phyloP scores from a whole-genome alignment of 2,888 invertebrate genomes.

The Melieria omissa region DNA sequence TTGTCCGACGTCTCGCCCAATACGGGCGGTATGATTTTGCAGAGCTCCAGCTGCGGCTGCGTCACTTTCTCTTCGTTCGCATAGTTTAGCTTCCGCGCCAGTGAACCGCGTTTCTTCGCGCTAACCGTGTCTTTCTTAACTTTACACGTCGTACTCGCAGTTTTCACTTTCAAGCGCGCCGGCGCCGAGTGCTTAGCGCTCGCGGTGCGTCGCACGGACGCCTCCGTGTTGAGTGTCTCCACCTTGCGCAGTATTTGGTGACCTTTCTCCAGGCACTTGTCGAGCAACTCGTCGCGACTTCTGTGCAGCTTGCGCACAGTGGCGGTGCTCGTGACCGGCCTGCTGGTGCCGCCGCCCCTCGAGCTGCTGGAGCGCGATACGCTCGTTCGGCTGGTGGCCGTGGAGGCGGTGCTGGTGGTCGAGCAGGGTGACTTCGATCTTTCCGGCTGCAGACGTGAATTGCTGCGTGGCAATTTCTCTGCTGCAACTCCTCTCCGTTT shows the following conservation, averaged over 20 bases:
- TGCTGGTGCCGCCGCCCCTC: background rate
- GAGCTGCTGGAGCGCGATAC: background rate
- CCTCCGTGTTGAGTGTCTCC: conserved; percentile 54
- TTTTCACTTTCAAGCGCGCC: conserved; percentile 28
- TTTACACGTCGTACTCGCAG: conserved; percentile 10
- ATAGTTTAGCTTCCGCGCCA: conserved; percentile 49
- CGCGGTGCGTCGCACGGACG: conserved; percentile 15
- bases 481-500: conserved; percentile 5
- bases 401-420: conserved; percentile 42
- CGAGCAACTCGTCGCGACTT: conserved; percentile 59
- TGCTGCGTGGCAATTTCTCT: conserved; percentile 21
- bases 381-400: conserved; percentile 30
- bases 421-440: conserved; percentile 25
- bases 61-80: conserved; percentile 62
- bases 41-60: conserved; percentile 59
- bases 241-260: conserved; percentile 64
- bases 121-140: conserved; percentile 18
- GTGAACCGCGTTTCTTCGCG: conserved; percentile 17
- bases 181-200: background rate
- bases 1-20: conserved; percentile 62
- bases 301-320: conserved; percentile 35
- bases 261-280: conserved; percentile 65
- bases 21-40: conserved; percentile 63
- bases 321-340: background rate
- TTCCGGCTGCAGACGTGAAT: conserved; percentile 24